Evolutionary conservation across 2,113 vertebrate genomes (phyloP).

Genomic region (Stegostoma tigrinum): DNA sequence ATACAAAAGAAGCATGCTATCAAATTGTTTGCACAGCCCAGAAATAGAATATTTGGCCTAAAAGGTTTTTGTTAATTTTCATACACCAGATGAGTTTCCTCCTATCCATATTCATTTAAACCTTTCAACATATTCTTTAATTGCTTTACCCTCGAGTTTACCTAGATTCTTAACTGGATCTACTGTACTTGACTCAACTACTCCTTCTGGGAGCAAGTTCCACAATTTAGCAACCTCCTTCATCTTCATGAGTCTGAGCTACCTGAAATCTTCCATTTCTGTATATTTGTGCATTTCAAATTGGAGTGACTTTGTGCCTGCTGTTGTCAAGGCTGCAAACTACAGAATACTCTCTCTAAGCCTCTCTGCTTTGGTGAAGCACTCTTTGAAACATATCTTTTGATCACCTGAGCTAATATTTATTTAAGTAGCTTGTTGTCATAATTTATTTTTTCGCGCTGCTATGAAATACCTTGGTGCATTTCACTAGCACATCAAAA

Average conservation of each 20-base stretch:
- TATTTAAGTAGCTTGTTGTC: too few relatives aligned
- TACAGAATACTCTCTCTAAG: not conserved
- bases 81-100: not conserved
- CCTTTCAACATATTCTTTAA: not conserved
- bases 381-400: not conserved
- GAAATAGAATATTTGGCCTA: not conserved
- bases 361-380: not conserved
- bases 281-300: not conserved
- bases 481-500: not conserved
- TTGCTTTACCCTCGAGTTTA: not conserved
- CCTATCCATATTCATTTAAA: not conserved
- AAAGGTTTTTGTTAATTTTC: not conserved
- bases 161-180: not conserved
- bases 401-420: too few relatives aligned
- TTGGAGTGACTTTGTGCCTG: not conserved
- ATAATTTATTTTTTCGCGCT: not conserved
- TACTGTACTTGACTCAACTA: not conserved
- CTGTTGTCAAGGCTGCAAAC: not conserved
- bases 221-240: too few relatives aligned
- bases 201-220: not conserved
- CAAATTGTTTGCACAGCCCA: not conserved
- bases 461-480: not conserved
- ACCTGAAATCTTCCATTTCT: not conserved
- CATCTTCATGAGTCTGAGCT: not conserved
- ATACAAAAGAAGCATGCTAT: not conserved